Conservation (phyloP, 2,888 invertebrate genomes). For the Tenodera sinensis region DNA sequence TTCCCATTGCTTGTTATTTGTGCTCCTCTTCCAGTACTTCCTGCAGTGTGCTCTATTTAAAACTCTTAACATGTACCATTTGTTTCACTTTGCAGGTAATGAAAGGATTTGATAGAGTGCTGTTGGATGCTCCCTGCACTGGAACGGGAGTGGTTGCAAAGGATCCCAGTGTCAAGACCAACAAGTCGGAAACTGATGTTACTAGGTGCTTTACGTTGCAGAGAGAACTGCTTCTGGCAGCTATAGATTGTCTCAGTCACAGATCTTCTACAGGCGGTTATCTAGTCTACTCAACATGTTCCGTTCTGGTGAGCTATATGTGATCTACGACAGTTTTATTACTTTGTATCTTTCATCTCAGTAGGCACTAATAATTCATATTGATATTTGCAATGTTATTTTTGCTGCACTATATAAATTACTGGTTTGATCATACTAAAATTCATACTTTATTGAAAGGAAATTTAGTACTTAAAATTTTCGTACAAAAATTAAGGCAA, state of each 20-base stretch:
- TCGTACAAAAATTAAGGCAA: too few relatives aligned
- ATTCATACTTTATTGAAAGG: too few relatives aligned
- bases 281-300: conserved; percentile 98
- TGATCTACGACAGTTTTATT: too few relatives aligned
- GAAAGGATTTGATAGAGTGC: conserved; percentile 90
- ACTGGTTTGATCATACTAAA: too few relatives aligned
- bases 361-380: too few relatives aligned
- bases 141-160: conserved; percentile 98
- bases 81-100: conserved; percentile 55
- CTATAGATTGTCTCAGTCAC: conserved; percentile 95
- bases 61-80: background rate
- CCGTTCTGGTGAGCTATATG: conserved; percentile 64
- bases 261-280: conserved; percentile 90
- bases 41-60: too few relatives aligned
- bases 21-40: too few relatives aligned
- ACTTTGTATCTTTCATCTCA: too few relatives aligned
- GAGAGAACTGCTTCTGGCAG: conserved; percentile 84
- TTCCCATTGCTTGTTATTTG: too few relatives aligned
- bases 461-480: too few relatives aligned
- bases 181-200: conserved; percentile 84
- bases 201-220: conserved; percentile 90
- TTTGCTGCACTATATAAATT: too few relatives aligned
- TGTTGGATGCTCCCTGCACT: conserved; percentile 97
- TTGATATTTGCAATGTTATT: too few relatives aligned
- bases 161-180: conserved; percentile 93